Evolutionary conservation across 1,140 invertebrate genomes (phyloP), one percentile per base, ranked within the genome.

Genomic region (Eupristina koningsbergeri): DNA sequence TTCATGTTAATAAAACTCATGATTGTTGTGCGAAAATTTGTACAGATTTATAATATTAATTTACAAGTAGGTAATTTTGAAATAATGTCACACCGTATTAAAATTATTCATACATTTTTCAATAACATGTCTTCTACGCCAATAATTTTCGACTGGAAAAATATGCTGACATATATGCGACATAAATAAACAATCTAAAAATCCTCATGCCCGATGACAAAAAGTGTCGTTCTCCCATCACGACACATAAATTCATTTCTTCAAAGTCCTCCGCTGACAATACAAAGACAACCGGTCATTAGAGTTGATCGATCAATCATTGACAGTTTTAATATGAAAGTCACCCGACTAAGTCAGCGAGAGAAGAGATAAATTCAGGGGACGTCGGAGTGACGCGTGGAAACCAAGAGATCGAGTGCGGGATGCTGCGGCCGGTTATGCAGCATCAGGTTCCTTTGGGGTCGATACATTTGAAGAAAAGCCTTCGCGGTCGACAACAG

Each of bases 251-350:
- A 78, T 83, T 78, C 29, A 50, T 78, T 39, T 64, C 74, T 41
- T 78, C 17, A 34, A 22, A 34, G 39, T 69, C 63, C 29, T 45
- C 39, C 22, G 58, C 31, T 58, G 29, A 50, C 58, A 41, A 64
- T 13, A 75, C 80, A 81, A 61, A 77, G 61, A 53, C n/a, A n/a
- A n/a, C 26, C 73, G 53, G 47, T 77, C 74, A 45, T 71, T 47
- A 45, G 47, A 63, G 50, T 74, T 50, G 47, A 63, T 83, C 75
- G 63, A 83, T 83, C 81, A 69, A 79, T 83, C 81, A 83, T 83
- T 45, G 75, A 34, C 15, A 31, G 36, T 64, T 45, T 58, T 73
- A 74, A 74, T 31, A 81, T 73, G 80, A 81, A 74, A 81, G 69
- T 81, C 80, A 73, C 31, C 67, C 29, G 67, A 71, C 17, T 36